phyloP scores from a whole-genome alignment of 1,140 invertebrate genomes.

The Cyrtorhinus lividipennis region DNA sequence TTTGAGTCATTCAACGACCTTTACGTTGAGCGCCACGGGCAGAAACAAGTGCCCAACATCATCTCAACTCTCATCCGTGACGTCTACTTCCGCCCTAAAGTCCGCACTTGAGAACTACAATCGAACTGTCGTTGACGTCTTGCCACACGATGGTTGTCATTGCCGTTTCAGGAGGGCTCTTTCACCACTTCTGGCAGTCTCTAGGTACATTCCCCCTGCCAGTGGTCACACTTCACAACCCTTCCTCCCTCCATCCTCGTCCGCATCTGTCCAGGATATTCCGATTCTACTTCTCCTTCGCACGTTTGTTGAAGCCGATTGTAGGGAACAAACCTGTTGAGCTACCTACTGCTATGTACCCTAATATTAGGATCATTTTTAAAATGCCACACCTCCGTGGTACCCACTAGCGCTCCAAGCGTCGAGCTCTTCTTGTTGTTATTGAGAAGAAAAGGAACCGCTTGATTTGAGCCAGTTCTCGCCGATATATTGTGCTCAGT shows the following conservation, averaged over 20 bases:
- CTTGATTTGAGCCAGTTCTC: too few relatives aligned
- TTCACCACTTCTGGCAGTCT: background rate
- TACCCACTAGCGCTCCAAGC: too few relatives aligned
- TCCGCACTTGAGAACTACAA: background rate
- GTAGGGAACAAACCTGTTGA: too few relatives aligned
- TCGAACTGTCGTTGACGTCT: too few relatives aligned
- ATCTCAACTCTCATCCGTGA: conserved; percentile 51
- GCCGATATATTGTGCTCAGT: too few relatives aligned
- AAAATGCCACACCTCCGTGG: too few relatives aligned
- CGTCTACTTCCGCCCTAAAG: conserved; percentile 33
- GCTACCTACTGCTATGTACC: too few relatives aligned
- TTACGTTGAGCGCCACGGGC: conserved; percentile 36
- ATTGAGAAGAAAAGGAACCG: too few relatives aligned
- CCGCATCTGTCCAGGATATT: background rate
- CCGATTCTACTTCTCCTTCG: too few relatives aligned
- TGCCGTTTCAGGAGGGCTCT: background rate
- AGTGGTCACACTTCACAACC: background rate
- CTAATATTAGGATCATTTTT: too few relatives aligned
- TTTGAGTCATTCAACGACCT: conserved; percentile 39
- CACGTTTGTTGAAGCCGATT: too few relatives aligned
- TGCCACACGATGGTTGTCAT: background rate
- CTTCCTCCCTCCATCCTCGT: background rate
- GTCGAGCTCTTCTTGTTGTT: too few relatives aligned
- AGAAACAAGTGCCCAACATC: conserved; percentile 52
- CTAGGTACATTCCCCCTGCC: background rate